Conservation (phyloP, 2,888 invertebrate species). For the Nycteola revayana region DNA sequence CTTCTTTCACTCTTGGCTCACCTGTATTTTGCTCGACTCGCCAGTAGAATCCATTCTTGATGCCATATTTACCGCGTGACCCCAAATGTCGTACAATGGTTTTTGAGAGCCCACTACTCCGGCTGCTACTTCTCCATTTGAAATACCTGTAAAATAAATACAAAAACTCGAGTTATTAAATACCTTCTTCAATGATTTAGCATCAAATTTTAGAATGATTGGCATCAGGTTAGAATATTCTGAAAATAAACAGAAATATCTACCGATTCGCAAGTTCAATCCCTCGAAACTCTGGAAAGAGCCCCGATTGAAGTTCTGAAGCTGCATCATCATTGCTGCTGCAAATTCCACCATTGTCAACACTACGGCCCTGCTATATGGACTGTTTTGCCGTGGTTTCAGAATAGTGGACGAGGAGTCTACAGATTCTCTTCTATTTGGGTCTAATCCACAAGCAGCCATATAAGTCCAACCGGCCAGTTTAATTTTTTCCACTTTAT, state of each 20-base stretch:
- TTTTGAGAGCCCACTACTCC: constrained; percentile 97
- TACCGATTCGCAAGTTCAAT: constrained; percentile 88
- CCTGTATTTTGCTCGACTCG: constrained; percentile 89
- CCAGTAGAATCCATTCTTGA: constrained; percentile 98
- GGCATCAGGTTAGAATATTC: too few species aligned
- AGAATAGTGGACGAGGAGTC: constrained; percentile 53
- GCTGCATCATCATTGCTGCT: constrained; percentile 75
- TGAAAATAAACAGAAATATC: too few species aligned
- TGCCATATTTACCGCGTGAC: constrained; percentile 97
- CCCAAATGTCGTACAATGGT: constrained; percentile 98
- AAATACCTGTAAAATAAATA: constrained; percentile 86
- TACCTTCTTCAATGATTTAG: too few species aligned
- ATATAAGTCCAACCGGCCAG: constrained; percentile 98
- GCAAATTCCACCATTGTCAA: constrained; percentile 76
- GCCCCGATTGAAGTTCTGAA: constrained; percentile 80
- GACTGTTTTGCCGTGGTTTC: constrained; percentile 47
- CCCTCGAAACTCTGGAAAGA: constrained; percentile 83
- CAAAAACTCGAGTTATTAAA: too few species aligned
- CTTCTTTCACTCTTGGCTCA: too few species aligned
- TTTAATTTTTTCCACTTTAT: constrained; percentile 96
- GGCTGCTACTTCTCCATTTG: constrained; percentile 94
- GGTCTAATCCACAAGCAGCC: constrained; percentile 96
- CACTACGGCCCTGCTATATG: constrained; percentile 66
- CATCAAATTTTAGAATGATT: too few species aligned
- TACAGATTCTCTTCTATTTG: constrained; percentile 84